Conservation (phyloP, 2,113 vertebrate genomes). For the Podilymbus podiceps region DNA sequence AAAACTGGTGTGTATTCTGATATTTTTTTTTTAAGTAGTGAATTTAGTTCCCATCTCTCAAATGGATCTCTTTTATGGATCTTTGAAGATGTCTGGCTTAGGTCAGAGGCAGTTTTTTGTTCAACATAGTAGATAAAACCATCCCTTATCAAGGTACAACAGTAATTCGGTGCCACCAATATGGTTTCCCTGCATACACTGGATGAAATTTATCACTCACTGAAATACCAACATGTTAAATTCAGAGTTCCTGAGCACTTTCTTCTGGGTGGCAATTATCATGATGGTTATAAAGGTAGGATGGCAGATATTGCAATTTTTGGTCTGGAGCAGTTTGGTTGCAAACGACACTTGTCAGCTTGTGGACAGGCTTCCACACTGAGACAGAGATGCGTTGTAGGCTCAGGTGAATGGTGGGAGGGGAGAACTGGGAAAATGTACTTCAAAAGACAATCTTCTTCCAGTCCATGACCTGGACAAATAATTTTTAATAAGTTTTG, state of each 20-base stretch:
- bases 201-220: background rate
- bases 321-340: background rate
- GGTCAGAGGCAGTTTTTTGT: background rate
- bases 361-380: background rate
- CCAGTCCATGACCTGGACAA: background rate
- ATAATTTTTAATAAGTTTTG: background rate
- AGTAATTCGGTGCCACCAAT: background rate
- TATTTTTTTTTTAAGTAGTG: background rate
- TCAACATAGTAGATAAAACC: background rate
- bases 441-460: background rate
- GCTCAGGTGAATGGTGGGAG: background rate
- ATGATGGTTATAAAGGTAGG: background rate
- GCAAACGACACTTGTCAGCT: background rate
- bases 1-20: background rate
- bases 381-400: background rate
- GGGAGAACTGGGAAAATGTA: background rate
- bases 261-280: background rate
- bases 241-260: background rate
- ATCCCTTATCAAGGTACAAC: background rate
- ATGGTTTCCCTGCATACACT: background rate
- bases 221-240: background rate
- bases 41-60: background rate
- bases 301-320: background rate
- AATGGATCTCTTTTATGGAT: background rate
- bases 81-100: background rate